Evolutionary conservation across 1,140 invertebrate species (phyloP).

Genomic region (Thaumetopoea pityocampa): DNA sequence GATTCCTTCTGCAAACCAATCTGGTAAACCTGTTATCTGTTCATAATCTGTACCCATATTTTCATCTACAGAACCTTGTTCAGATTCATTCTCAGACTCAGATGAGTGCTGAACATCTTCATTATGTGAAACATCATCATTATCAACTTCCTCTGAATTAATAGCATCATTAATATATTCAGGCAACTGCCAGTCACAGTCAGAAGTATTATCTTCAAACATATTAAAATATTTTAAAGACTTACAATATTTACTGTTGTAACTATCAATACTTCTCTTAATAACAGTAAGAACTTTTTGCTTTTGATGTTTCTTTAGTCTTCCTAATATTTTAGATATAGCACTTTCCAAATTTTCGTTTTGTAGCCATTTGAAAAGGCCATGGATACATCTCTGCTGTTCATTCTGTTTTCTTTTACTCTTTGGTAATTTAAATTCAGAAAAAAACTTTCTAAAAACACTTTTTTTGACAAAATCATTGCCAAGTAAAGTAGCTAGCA

Average conservation of each 20-base stretch:
- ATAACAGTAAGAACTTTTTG: conserved; percentile 76
- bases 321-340: conserved; percentile 79
- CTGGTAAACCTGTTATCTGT: conserved; percentile 62
- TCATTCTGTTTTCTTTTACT: conserved; percentile 74
- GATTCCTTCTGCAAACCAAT: conserved; percentile 81
- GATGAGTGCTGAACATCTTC: conserved; percentile 15
- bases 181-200: conserved; percentile 12
- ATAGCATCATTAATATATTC: conserved; percentile 16
- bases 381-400: conserved; percentile 80
- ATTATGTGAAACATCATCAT: conserved; percentile 18
- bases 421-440: conserved; percentile 79
- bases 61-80: conserved; percentile 23
- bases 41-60: conserved; percentile 18
- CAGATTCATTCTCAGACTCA: conserved; percentile 18
- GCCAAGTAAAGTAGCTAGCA: conserved; percentile 88
- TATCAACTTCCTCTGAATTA: conserved; percentile 18
- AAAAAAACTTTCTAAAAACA: conserved; percentile 83
- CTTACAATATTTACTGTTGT: conserved; percentile 75
- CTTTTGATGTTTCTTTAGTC: conserved; percentile 76
- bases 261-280: conserved; percentile 79
- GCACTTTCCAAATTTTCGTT: conserved; percentile 82
- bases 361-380: conserved; percentile 84
- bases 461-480: conserved; percentile 89
- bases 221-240: conserved; percentile 77
- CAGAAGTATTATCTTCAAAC: conserved; percentile 21